Evolutionary conservation across 2,113 vertebrate genomes (phyloP).

Genomic region (Sigmodon hispidus): DNA sequence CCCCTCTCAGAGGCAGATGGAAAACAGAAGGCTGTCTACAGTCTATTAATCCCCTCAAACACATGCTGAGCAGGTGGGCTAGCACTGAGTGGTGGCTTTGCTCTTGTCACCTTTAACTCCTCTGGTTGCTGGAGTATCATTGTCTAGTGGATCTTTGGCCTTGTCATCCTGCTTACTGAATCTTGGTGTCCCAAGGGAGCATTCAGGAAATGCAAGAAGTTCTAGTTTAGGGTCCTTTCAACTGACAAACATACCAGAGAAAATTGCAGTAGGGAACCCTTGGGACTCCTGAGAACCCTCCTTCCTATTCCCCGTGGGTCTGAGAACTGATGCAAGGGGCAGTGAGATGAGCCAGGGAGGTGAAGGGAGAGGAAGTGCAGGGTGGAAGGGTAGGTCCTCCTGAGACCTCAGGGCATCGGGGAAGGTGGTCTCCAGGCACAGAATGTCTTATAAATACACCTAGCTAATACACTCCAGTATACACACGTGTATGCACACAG

Average conservation of each 20-base stretch:
- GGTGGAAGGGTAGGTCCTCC: background rate
- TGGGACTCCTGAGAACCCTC: background rate
- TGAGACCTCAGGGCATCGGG: background rate
- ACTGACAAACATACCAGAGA: background rate
- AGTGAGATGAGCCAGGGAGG: too few relatives aligned
- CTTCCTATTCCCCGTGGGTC: background rate
- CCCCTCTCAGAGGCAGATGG: background rate
- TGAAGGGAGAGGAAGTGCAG: background rate
- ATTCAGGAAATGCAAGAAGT: background rate
- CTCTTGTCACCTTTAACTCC: background rate
- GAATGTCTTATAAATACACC: background rate
- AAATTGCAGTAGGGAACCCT: background rate
- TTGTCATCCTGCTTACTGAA: rapidly evolving
- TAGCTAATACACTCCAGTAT: background rate
- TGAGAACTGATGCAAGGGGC: background rate
- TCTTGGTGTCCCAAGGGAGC: background rate
- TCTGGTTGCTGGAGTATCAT: background rate
- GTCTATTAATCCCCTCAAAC: background rate
- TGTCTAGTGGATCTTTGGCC: background rate
- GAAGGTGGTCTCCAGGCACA: background rate
- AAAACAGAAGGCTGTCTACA: background rate
- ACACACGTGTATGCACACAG: background rate
- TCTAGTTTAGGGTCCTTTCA: background rate
- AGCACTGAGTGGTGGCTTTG: background rate
- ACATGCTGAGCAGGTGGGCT: rapidly evolving